phyloP scores from a whole-genome alignment of 2,797 vertebrate species.

The Glyptemys insculpta region DNA sequence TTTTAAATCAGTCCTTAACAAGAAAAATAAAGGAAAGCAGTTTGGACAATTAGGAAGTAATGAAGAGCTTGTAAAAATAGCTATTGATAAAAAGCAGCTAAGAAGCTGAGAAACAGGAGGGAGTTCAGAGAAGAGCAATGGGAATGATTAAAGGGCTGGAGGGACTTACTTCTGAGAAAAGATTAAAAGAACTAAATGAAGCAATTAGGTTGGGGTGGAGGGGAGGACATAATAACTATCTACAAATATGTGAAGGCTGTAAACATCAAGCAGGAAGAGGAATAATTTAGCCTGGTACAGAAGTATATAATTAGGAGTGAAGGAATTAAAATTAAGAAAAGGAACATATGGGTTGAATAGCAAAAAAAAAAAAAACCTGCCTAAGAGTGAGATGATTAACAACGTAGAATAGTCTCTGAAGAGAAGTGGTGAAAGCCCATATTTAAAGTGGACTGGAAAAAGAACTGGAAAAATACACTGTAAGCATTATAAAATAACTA shows the following conservation, averaged over 20 bases:
- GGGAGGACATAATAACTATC: slow-evolving; percentile 34
- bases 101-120: neutral
- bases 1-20: slow-evolving; percentile 12
- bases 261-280: slow-evolving; percentile 23
- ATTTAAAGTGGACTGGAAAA: neutral
- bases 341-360: neutral
- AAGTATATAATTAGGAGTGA: slow-evolving; percentile 21
- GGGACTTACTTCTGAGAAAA: slow-evolving; percentile 46
- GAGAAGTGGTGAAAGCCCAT: neutral
- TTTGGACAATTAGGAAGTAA: slow-evolving; percentile 9
- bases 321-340: slow-evolving; percentile 26
- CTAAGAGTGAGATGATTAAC: neutral
- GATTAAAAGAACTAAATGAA: slow-evolving; percentile 68
- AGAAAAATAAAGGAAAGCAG: neutral
- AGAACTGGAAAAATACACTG: neutral
- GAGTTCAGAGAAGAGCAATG: neutral
- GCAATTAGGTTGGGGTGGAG: slow-evolving; percentile 45
- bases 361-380: neutral
- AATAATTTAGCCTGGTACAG: slow-evolving; percentile 17
- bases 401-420: neutral
- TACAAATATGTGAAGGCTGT: slow-evolving; percentile 47
- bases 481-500: neutral
- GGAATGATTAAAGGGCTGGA: slow-evolving; percentile 54
- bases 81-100: neutral
- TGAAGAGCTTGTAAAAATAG: neutral